Evolutionary conservation across 2,888 invertebrate species (phyloP), one percentile per base, ranked within the genome.

Genomic region (Leucophenga montana): DNA sequence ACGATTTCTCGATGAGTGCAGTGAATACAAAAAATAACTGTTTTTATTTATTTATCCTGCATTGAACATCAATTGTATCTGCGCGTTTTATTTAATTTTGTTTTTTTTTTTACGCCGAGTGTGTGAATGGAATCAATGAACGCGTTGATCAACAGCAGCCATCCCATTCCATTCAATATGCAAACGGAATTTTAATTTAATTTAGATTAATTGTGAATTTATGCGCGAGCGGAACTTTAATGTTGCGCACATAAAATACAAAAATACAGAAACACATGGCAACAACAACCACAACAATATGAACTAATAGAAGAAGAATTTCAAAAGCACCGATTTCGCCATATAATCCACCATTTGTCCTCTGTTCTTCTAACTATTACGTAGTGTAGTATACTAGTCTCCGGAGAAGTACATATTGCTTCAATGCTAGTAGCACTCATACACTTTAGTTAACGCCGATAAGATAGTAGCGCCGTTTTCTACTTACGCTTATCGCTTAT

Each of bases 201-300:
- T 77, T 67, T n/a, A 67, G 53, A 59, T 62, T 48, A 67, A 66
- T 68, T 68, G 33, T 33, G 61, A 44, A 54, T 59, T 59, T 59
- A 22, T 14, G 27, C 56, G 33, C 50, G n/a, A 48, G 68, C 62
- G 61, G 5, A 54, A 68, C 71, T 73, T 74, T 68, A 70, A 71
- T 74, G 73, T 69, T 76, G 54, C 71, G 70, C 71, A 61, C 70
- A 73, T 54, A n/a, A 39, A 3, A 66, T 50, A 44, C 57, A 66
- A 57, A 59, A 44, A n/a, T n/a, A n/a, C n/a, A n/a, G n/a, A 27
- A 54, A 53, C 62, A 46, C 20, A 39, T 39, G 33, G 14, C 22
- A 20, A 50, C 14, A n/a, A 31, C 14, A 31, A 48, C 57, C 22
- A 57, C 14, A 31, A 33, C 14, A 33, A 31, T 14, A 57, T 13